Conservation (phyloP, 2,888 invertebrate genomes). For the Rotaria macrura region DNA sequence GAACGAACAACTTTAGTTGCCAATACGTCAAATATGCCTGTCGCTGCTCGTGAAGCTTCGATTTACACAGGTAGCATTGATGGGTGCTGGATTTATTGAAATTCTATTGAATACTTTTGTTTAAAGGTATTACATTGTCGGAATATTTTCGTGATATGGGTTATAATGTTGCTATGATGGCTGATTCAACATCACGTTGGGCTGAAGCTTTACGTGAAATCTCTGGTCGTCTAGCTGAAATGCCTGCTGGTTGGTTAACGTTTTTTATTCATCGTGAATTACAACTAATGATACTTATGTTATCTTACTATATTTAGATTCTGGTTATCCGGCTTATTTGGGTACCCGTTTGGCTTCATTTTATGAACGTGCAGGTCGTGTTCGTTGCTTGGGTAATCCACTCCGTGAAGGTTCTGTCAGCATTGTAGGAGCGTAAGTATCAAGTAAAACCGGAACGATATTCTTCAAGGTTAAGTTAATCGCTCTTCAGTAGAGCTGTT, state of each 20-base stretch:
- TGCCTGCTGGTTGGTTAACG: slow-evolving; percentile 69
- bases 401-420: slow-evolving; percentile 87
- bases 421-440: slow-evolving; percentile 74
- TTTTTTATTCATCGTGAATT: slow-evolving; percentile 51
- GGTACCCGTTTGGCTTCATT: slow-evolving; percentile 95
- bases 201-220: slow-evolving; percentile 99
- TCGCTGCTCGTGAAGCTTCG: slow-evolving; percentile 97
- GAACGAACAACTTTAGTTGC: slow-evolving; percentile 96
- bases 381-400: slow-evolving; percentile 91
- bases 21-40: slow-evolving; percentile 99
- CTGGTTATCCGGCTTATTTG: slow-evolving; percentile 95
- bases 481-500: too few species aligned
- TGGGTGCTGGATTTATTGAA: not conserved
- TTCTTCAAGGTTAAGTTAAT: too few species aligned
- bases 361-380: slow-evolving; percentile 96
- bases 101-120: too few species aligned
- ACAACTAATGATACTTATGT: not conserved
- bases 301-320: slow-evolving; percentile 45
- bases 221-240: slow-evolving; percentile 95
- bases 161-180: slow-evolving; percentile 99
- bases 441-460: not conserved
- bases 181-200: slow-evolving; percentile 99
- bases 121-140: slow-evolving; percentile 65
- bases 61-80: slow-evolving; percentile 72
- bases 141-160: slow-evolving; percentile 97